These are phyloP conservation scores for Ostrea edulis DNA, from an alignment of 1,140 invertebrate genomes.

Conservation along the genomic window DNA sequence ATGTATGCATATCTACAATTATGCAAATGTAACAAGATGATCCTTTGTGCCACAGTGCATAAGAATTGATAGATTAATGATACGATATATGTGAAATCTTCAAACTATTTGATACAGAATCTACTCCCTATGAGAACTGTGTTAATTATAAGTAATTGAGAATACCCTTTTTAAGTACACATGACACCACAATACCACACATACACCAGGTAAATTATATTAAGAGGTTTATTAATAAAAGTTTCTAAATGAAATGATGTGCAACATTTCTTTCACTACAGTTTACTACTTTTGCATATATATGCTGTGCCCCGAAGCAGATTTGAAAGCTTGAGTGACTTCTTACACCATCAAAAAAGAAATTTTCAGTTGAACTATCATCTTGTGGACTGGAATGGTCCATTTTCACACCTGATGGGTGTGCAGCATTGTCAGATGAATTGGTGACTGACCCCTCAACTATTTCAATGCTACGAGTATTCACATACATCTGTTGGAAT, in stretches of 20 bases:
- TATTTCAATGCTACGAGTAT: conserved; percentile 31
- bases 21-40: too few species aligned
- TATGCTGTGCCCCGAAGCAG: neutral
- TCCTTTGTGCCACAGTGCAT: too few species aligned
- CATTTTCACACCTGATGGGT: conserved; percentile 26
- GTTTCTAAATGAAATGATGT: neutral
- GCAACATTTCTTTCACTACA: neutral
- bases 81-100: too few species aligned
- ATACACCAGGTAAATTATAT: too few species aligned
- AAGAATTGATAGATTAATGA: too few species aligned
- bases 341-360: conserved; percentile 32
- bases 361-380: conserved; percentile 27
- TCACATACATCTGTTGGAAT: neutral
- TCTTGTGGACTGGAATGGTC: conserved; percentile 29
- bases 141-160: too few species aligned
- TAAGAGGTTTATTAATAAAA: too few species aligned
- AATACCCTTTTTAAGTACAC: too few species aligned
- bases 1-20: too few species aligned
- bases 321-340: conserved; percentile 18
- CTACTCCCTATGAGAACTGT: too few species aligned
- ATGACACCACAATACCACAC: too few species aligned
- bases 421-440: conserved; percentile 1
- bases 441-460: conserved; percentile 25
- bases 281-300: neutral
- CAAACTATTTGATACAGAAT: too few species aligned